Base-by-base conservation (phyloP, 2,888 invertebrate species). In the Calameuta pallipes region DNA sequence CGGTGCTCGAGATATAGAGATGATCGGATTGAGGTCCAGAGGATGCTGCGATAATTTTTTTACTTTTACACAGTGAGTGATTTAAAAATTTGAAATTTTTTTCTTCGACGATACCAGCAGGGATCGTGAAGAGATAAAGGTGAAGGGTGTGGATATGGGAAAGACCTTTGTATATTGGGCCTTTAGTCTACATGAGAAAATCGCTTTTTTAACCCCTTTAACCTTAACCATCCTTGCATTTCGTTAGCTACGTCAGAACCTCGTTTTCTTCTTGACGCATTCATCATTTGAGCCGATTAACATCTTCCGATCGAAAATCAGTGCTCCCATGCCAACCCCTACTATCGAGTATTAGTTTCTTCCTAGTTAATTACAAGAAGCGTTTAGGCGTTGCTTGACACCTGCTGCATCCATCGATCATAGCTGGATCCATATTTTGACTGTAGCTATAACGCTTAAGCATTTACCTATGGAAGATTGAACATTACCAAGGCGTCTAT, bases 341-440 rank as follows among this genome's bases (percentile, higher is more conserved):
- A 30, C 37, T 74, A 56, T 75, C 30, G 71, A 71, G 71, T 71
- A 71, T 71, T 76, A 78, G 75, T 76, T 75, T 78, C 75, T 56
- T 73, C 23, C 75, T 35, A 34, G 76, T 78, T 78, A 78, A 78
- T 78, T 76, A 78, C 78, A 76, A 76, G 75, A 76, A 78, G 79
- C 80, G 80, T 82, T 83, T 83, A 83, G 86, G 86, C 87, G 87
- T 83, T 86, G 79, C 89, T 87, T 88, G 85, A 87, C 88, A 85
- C 87, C 83, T 83, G 81, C 78, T 81, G 86, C 85, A 84, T 82
- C 85, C 89, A 89, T 89, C 89, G 86, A 89, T 89, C 89, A 89
- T 83, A 82, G 81, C 80, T 85, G 84, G 83, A 87, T 89, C 85
- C 80, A 79, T 78, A 77, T 79, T 80, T 74, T 75, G 31, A 71